Conservation (phyloP, 2,113 vertebrate species). For the Scomber scombrus region DNA sequence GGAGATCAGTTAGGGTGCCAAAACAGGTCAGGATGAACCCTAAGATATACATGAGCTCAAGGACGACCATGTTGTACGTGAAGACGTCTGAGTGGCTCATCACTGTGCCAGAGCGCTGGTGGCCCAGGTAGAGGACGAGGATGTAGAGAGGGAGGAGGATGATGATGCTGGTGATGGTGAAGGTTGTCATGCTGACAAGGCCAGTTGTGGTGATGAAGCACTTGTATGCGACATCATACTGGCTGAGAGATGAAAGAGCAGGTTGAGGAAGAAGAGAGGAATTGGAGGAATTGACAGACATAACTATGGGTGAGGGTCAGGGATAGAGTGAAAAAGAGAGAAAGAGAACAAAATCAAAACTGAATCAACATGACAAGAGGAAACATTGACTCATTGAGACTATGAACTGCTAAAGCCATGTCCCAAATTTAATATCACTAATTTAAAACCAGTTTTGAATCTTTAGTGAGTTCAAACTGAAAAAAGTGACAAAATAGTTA, state of each 20-base stretch:
- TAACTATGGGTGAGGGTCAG: no score
- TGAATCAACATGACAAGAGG: no score
- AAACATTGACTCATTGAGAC: no score
- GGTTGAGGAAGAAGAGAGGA: not conserved
- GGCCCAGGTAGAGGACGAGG: constrained; percentile 3
- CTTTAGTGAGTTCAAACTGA: no score
- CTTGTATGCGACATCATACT: fast-evolving
- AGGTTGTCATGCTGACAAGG: fast-evolving
- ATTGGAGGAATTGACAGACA: not conserved
- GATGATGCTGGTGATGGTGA: not conserved
- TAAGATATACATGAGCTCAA: not conserved
- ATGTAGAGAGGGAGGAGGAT: constrained; percentile 14
- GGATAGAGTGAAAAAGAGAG: no score
- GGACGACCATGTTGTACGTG: constrained; percentile 27
- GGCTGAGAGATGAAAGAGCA: fast-evolving
- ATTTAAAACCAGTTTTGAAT: no score
- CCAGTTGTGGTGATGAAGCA: not conserved
- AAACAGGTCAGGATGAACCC: fast-evolving
- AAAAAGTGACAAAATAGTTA: no score
- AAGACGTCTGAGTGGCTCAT: constrained; percentile 1
- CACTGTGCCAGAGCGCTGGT: not conserved
- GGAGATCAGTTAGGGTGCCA: fast-evolving
- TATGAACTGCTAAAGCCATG: no score
- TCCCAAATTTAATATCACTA: no score
- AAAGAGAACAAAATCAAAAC: no score